Evolutionary conservation across 2,888 invertebrate genomes (phyloP), one percentile per base, ranked within the genome.

Genomic region (Congeria kusceri): DNA sequence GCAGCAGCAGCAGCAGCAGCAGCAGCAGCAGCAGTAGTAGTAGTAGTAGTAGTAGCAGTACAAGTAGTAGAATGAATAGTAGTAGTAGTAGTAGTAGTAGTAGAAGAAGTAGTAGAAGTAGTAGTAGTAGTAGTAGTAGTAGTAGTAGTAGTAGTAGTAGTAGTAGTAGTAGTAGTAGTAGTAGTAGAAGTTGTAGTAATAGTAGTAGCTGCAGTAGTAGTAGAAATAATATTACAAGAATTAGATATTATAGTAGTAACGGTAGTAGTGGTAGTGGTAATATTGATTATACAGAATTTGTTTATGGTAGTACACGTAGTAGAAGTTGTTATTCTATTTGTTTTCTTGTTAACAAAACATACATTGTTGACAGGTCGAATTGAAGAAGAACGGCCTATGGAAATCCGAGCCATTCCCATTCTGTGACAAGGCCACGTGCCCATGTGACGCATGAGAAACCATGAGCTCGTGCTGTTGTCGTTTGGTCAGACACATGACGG

Each of bases 401-500:
- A 65, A 28, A 5, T 23, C 46, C 15, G 46, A 23, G 3, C 13
- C 53, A 23, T 58, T 80, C 58, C 23, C 64, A 56, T 46, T 57
- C 2, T 80, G 80, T 47, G 57, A 72, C 53, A 64, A 68, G n/a
- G n/a, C 32, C 4, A 49, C 20, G 47, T 82, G 82, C 32, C 62
- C 65, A n/a, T 82, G 82, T 69, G 46, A 72, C 46, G 71, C 64
- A 29, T 59, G 78, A 46, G 76, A 64, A 13, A 13, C 44, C 27
- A 69, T 59, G 9, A 53, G 78, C 29, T 64, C 72, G 0, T 66
- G 20, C 63, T 82, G 0, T 28, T 82, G 39, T 75, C 82, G 2
- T 62, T 82, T 25, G 82, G 76, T 15, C 58, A 71, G 25, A 66
- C 59, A 15, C 29, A 63, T 18, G 44, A 75, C 27, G 78, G 82